Conservation (phyloP, 2,888 invertebrate genomes). For the Apodemia duryi region DNA sequence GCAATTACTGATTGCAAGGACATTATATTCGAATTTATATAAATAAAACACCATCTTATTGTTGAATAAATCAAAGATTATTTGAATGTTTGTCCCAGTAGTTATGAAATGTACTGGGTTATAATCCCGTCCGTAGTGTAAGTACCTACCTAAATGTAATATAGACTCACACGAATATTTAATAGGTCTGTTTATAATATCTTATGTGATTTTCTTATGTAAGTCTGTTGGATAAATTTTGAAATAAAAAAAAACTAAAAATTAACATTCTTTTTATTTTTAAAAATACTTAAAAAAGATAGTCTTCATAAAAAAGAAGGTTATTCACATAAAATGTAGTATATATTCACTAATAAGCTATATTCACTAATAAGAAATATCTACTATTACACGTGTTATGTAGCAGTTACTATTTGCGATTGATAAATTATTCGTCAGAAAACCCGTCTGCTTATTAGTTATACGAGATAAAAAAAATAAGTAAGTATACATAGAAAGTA, state of each 20-base stretch:
- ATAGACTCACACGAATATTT: conserved; percentile 79
- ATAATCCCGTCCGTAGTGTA: conserved; percentile 77
- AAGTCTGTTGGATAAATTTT: conserved; percentile 77
- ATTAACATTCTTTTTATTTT: conserved; percentile 17
- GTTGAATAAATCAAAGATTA: conserved; percentile 37
- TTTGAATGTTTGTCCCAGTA: conserved; percentile 66
- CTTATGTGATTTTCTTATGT: conserved; percentile 77
- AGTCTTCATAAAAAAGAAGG: no score
- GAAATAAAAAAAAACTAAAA: conserved; percentile 58
- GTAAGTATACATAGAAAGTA: no score
- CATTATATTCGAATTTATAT: conserved; percentile 55
- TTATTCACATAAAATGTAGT: no score
- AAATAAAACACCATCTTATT: conserved; percentile 34
- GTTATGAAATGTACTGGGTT: conserved; percentile 75
- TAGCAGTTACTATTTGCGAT: no score
- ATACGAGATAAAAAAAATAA: no score
- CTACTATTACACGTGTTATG: no score
- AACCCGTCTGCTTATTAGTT: no score
- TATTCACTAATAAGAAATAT: no score
- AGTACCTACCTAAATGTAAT: conserved; percentile 78
- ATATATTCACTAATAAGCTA: no score
- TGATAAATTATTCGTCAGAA: no score
- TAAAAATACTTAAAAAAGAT: no score
- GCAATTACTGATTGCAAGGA: conserved; percentile 56
- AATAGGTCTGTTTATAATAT: conserved; percentile 75